These are phyloP conservation scores for Epinotia demarniana DNA, from an alignment of 2,888 invertebrate species.

Conservation along the genomic window DNA sequence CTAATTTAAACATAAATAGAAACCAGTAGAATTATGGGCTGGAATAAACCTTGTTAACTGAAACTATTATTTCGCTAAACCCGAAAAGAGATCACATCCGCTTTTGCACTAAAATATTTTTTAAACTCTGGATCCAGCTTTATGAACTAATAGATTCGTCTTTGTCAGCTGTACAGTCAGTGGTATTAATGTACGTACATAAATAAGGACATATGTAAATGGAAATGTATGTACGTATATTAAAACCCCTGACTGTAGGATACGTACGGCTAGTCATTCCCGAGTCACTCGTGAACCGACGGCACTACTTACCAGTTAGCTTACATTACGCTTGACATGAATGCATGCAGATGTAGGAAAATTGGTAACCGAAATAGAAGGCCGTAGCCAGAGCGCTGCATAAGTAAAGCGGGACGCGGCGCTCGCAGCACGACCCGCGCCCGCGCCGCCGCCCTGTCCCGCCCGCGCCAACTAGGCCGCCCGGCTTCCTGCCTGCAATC, in stretches of 20 bases:
- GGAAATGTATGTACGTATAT: no score
- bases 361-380: slow-evolving; percentile 32
- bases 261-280: not conserved
- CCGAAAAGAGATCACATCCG: no score
- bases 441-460: slow-evolving; percentile 56
- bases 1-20: no score
- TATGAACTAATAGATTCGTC: not conserved
- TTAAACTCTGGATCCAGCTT: no score
- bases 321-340: not conserved
- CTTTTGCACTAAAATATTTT: no score
- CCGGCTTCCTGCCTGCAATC: slow-evolving; percentile 70
- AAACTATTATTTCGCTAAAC: no score
- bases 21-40: no score
- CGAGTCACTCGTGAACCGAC: slow-evolving; percentile 9
- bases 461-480: slow-evolving; percentile 71
- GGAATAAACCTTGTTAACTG: no score
- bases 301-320: not conserved
- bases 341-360: slow-evolving; percentile 7
- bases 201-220: no score
- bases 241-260: not conserved
- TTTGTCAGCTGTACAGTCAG: not conserved
- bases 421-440: slow-evolving; percentile 51
- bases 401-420: slow-evolving; percentile 38
- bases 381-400: slow-evolving; percentile 31
- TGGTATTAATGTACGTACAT: no score